These are phyloP conservation scores for Bubo scandiacus DNA, from an alignment of 2,113 vertebrate genomes.

Conservation along the genomic window DNA sequence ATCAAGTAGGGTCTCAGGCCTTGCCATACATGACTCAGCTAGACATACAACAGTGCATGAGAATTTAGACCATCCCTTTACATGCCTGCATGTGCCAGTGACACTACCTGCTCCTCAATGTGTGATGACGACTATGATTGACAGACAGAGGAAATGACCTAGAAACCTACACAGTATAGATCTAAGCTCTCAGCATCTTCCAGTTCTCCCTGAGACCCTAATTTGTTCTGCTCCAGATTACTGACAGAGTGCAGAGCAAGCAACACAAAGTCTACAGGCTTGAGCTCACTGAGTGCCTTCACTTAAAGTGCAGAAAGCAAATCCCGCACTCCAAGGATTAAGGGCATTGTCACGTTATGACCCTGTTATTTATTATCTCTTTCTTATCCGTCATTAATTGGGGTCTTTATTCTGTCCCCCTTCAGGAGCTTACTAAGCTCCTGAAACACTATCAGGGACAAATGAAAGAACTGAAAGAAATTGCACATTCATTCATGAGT, in stretches of 20 bases:
- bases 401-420: not conserved
- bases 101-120: not conserved
- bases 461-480: not conserved
- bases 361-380: not conserved
- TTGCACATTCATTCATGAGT: too few species aligned
- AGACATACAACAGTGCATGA: not conserved
- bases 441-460: not conserved
- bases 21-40: not conserved
- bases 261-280: not conserved
- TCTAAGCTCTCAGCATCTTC: not conserved
- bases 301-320: not conserved
- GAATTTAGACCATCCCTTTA: not conserved
- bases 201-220: not conserved
- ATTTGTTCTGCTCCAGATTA: not conserved
- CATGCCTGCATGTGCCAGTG: not conserved
- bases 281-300: not conserved
- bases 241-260: not conserved
- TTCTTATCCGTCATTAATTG: not conserved
- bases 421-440: not conserved
- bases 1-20: not conserved
- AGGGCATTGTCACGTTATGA: not conserved
- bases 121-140: not conserved
- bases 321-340: not conserved
- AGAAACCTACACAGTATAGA: not conserved
- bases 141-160: not conserved